Evolutionary conservation across 92 coral and sea anemone species (phyloP), one percentile per base, ranked within the genome.

Genomic region (Ricordea florida): DNA sequence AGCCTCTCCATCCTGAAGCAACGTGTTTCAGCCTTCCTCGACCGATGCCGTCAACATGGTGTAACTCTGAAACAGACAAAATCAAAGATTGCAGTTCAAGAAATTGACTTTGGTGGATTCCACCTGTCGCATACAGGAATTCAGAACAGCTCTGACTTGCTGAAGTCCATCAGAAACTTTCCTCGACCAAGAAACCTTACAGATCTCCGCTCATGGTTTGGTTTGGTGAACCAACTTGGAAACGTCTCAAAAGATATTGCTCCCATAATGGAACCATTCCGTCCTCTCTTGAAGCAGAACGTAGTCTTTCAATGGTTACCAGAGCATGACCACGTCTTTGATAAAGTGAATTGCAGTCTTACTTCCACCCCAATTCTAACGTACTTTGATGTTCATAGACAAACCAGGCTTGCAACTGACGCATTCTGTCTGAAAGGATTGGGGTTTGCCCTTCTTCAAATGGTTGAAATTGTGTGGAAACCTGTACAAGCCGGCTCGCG

Each of bases 201-300:
- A n/a, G n/a, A n/a, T n/a, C n/a, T n/a, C n/a, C 44, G 44, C 76
- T 47, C 76, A 56, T 68, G 61, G 76, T 68, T 68, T 47, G 76
- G 76, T 14, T 30, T 69, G 62, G 76, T 69, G 16, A 69, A 49
- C 57, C 63, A 69, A 11, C 76, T 48, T 33, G 76, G 48, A 3
- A 50, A 51, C 35, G 48, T 69, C 56, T 69, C 76, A 45, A 27
- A 69, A 62, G 76, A 69, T 2, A 17, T 69, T 6, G 33, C 76
- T 45, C 11, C 29, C 16, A 69, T 69, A 4, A 69, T 69, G 76
- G 63, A 25, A 21, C 62, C 76, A n/a, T 69, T 69, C 36, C 45
- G 76, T 48, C 31, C 46, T 28, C 76, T 49, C 22, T 31, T 69
- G 4, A 22, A 24, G 24, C 29, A 69, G 47, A 44, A 69, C 21